phyloP scores from a whole-genome alignment of 2,797 vertebrate species.

The Xiphorhynchus erythropygius region DNA sequence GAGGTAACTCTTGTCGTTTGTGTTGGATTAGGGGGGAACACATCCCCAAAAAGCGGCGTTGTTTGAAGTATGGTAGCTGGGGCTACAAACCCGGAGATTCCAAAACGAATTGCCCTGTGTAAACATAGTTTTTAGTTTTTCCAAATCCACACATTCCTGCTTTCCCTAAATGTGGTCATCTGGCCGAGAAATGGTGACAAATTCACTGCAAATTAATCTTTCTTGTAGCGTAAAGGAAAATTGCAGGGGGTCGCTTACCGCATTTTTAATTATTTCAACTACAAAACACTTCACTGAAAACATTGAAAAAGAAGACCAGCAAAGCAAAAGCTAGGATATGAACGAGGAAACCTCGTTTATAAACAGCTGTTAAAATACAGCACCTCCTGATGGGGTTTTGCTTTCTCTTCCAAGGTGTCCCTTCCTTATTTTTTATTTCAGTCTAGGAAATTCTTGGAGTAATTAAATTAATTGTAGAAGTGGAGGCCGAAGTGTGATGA shows the following conservation, averaged over 20 bases:
- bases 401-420: not conserved
- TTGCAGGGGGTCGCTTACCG: not conserved
- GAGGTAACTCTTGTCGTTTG: not conserved
- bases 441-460: not conserved
- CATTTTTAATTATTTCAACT: not conserved
- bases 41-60: rapidly evolving
- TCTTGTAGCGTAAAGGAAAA: not conserved
- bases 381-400: not conserved
- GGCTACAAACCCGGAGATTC: not conserved
- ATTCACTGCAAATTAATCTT: not conserved
- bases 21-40: not conserved
- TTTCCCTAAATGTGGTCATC: not conserved
- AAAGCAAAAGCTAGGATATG: not conserved
- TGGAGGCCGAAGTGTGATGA: not conserved
- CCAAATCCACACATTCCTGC: not conserved
- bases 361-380: not conserved
- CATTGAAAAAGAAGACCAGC: not conserved
- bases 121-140: not conserved
- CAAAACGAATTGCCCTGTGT: not conserved
- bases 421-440: not conserved
- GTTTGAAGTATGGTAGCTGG: not conserved
- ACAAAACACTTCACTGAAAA: not conserved
- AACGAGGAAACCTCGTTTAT: not conserved
- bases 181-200: not conserved
- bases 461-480: not conserved